These are phyloP conservation scores for Calameuta idolon DNA, from an alignment of 2,888 invertebrate genomes.

Conservation along the genomic window DNA sequence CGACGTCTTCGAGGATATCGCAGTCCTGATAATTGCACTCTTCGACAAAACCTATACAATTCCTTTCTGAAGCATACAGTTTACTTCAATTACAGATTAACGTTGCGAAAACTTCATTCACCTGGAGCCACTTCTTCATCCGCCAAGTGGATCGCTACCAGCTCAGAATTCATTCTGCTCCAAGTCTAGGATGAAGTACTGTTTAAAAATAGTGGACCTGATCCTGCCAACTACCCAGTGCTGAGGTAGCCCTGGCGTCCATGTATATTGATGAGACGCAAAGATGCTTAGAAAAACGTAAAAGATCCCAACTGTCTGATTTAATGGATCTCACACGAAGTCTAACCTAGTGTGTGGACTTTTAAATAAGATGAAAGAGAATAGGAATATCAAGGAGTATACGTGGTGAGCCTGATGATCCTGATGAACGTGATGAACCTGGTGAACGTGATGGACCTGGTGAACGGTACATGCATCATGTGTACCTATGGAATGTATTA, in stretches of 20 bases:
- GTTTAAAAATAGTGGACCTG: neutral
- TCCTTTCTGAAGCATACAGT: neutral
- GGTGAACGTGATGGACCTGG: too few relatives aligned
- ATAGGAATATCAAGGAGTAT: neutral
- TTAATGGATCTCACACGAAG: too few relatives aligned
- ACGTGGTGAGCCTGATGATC: too few relatives aligned
- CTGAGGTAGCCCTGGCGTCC: neutral
- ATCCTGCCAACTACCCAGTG: neutral
- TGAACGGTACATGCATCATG: neutral
- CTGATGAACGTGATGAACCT: too few relatives aligned
- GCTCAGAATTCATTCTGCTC: too few relatives aligned
- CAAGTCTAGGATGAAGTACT: neutral
- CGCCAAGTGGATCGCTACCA: too few relatives aligned
- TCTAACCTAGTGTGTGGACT: neutral
- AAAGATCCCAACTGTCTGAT: neutral
- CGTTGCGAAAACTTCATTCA: neutral
- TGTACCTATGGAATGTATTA: neutral
- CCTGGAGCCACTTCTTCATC: neutral
- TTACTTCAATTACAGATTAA: neutral
- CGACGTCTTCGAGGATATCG: constrained; percentile 23
- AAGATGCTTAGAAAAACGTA: neutral
- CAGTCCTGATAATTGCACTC: constrained; percentile 2
- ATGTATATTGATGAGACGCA: neutral
- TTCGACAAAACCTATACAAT: neutral
- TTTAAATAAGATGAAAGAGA: neutral